These are phyloP conservation scores for Leptobrachium leishanense DNA, from an alignment of 2,113 vertebrate species.

Conservation along the genomic window DNA sequence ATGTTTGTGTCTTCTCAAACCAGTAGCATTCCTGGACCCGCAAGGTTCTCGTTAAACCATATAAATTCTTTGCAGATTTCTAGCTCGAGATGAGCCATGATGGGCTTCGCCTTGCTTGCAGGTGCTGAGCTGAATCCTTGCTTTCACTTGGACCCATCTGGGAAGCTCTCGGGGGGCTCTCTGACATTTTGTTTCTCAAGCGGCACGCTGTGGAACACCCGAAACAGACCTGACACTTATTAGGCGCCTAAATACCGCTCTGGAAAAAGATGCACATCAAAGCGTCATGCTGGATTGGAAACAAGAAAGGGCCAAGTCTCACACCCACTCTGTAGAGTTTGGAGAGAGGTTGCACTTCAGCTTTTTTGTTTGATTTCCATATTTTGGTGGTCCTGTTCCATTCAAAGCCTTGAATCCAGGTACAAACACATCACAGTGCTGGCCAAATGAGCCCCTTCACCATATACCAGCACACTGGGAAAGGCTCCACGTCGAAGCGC, in stretches of 20 bases:
- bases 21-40: slow-evolving; percentile 32
- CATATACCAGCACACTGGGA: no score
- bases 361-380: background rate
- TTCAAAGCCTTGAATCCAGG: background rate
- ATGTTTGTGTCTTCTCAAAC: slow-evolving; percentile 5
- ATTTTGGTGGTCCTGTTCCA: background rate
- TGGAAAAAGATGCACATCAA: slow-evolving; percentile 19
- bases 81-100: background rate
- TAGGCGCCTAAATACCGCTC: slow-evolving; percentile 21
- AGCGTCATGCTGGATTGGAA: background rate
- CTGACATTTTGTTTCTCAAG: slow-evolving; percentile 21
- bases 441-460: no score
- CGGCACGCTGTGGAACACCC: background rate
- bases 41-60: slow-evolving; percentile 20
- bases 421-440: no score
- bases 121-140: slow-evolving; percentile 7
- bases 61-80: slow-evolving; percentile 7
- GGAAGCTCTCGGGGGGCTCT: slow-evolving; percentile 15
- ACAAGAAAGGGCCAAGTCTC: slow-evolving; percentile 1
- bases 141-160: slow-evolving; percentile 27
- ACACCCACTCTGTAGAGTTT: background rate
- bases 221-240: slow-evolving; percentile 27
- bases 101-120: background rate
- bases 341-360: slow-evolving; percentile 9
- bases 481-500: no score